Evolutionary conservation across 2,797 vertebrate species (phyloP), one percentile per base, ranked within the genome.

Genomic region (Eulemur mongoz): DNA sequence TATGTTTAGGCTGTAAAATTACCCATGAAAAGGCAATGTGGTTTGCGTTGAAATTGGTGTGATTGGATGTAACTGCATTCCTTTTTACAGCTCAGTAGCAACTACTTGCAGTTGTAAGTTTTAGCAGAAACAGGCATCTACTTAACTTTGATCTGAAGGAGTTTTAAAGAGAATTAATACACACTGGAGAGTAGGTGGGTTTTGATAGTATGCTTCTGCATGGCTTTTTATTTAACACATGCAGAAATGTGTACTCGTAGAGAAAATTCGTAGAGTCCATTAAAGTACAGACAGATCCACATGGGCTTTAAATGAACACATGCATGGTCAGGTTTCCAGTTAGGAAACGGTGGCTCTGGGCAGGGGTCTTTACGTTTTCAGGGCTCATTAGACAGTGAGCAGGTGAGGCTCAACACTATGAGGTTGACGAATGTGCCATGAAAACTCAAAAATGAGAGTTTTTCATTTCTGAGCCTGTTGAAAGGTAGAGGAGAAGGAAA

Each of bases 131-230:
- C 59, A 59, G 76, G 50, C 76, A 27, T 88, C 93, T 65, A 35
- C 65, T 87, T 87, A 80, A 69, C 87, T 92, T 92, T 82, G 50
- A 57, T 90, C 83, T 73, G 90, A 38, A 75, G 50, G 72, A 89
- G 82, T 92, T 93, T 96, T 80, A 59, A 86, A 96, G 94, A 87
- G 75, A 94, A 76, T 84, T 94, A 89, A 83, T 45, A 35, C 18
- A 63, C 38, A 5, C 67, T 35, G 43, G 78, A 43, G 65, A 90
- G 43, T 35, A 38, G 84, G 45, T 80, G 20, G 75, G 50, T 73
- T 96, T 91, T 48, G 61, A 86, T 67, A 88, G 82, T 35, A 2
- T 84, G 23, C 59, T 48, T 72, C 35, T 69, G 7, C 43, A 48
- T 73, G 45, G 38, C 57, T 67, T 85, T 92, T 72, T 78, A 70